phyloP scores from a whole-genome alignment of 2,797 vertebrate species.

The Anableps anableps region DNA sequence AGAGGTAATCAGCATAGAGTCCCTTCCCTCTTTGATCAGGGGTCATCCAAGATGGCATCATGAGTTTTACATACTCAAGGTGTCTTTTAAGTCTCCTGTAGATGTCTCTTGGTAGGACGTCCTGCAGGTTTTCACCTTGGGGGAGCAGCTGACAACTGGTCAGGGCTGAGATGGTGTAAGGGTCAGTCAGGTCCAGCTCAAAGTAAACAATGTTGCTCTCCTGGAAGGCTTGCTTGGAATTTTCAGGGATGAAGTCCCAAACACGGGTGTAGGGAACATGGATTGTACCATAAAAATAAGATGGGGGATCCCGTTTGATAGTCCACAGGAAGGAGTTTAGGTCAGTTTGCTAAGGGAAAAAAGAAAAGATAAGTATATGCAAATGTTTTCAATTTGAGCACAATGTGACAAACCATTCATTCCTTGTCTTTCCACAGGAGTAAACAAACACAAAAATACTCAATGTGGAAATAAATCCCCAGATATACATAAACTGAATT shows the following conservation, averaged over 20 bases:
- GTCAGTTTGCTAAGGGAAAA: conserved; percentile 82
- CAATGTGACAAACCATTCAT: neutral
- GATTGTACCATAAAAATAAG: conserved; percentile 92
- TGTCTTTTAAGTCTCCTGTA: conserved; percentile 86
- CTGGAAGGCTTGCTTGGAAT: conserved; percentile 90
- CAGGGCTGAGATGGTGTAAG: conserved; percentile 87
- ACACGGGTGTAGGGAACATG: conserved; percentile 89
- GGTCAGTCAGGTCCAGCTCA: conserved; percentile 91
- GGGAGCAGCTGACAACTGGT: conserved; percentile 90
- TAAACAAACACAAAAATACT: neutral
- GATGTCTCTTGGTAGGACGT: conserved; percentile 87
- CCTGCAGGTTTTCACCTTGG: conserved; percentile 88
- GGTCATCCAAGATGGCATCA: conserved; percentile 93
- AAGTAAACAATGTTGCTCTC: conserved; percentile 90
- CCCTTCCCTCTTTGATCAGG: conserved; percentile 89
- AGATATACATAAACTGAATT: neutral
- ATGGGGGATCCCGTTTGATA: conserved; percentile 88
- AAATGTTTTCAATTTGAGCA: neutral
- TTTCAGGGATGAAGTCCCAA: conserved; percentile 91
- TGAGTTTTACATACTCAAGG: conserved; percentile 89
- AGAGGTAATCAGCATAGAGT: conserved; percentile 90
- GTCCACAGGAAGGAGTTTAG: conserved; percentile 94
- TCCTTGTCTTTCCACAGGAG: neutral
- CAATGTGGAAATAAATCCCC: neutral
- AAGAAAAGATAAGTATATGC: neutral